A percentile compares a stretch with the other conserved stretches of the same genome.
Conservation (phyloP, 2,113 vertebrate species). For the Paratilapia polleni region DNA sequence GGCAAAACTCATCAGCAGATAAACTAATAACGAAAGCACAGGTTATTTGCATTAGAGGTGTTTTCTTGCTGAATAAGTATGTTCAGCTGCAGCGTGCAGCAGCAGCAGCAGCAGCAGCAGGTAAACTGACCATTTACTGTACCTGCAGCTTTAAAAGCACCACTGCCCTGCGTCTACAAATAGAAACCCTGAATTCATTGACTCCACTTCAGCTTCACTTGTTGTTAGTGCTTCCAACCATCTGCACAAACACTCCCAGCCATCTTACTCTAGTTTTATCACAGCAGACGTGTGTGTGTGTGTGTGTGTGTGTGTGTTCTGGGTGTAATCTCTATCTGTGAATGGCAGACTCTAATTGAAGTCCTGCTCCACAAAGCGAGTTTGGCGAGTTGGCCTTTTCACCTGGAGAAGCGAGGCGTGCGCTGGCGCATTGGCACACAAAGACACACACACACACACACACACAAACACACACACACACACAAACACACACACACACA, state of each 20-base stretch:
- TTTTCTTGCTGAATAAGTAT: not conserved
- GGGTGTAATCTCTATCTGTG: not conserved
- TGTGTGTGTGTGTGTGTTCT: not conserved
- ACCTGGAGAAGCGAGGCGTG: slow-evolving; percentile 30
- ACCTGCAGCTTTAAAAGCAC: too few relatives aligned
- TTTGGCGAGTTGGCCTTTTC: slow-evolving; percentile 48
- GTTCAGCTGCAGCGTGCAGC: not conserved
- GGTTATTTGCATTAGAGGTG: not conserved
- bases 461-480: not conserved
- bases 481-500: not conserved
- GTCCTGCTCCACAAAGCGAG: slow-evolving; percentile 12
- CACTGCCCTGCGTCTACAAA: not conserved
- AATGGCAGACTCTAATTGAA: slow-evolving; percentile 17
- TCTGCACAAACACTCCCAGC: slow-evolving; percentile 7
- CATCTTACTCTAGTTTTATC: slow-evolving; percentile 7
- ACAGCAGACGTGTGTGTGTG: not conserved
- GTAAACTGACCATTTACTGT: not conserved
- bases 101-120: not conserved
- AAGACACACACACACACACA: too few relatives aligned
- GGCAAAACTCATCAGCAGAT: not conserved
- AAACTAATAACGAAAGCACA: not conserved
- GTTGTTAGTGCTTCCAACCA: not conserved
- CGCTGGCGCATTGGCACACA: not conserved
- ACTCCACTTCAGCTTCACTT: not conserved
- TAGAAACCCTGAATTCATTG: not conserved